phyloP scores from a whole-genome alignment of 2,888 invertebrate species.

The Monopis laevigella region DNA sequence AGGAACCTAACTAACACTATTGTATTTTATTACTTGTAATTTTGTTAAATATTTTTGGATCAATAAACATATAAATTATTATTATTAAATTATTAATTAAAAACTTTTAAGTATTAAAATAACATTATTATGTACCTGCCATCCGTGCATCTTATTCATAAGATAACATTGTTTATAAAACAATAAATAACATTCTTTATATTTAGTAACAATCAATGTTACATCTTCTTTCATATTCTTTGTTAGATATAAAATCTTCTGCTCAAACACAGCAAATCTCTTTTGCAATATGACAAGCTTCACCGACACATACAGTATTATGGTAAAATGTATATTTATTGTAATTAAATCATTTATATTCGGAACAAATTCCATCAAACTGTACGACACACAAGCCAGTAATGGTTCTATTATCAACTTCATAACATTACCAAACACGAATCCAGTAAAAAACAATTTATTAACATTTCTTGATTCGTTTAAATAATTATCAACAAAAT shows the following conservation, averaged over 20 bases:
- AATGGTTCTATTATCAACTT: slow-evolving; percentile 1
- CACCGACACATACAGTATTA: slow-evolving; percentile 1
- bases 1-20: no score
- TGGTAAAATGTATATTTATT: slow-evolving; percentile 5
- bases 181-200: slow-evolving; percentile 1
- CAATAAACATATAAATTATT: no score
- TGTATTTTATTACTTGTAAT: no score
- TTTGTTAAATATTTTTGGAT: no score
- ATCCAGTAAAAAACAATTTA: slow-evolving; percentile 1
- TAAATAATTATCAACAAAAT: not conserved
- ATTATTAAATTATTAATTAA: not conserved
- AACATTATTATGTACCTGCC: slow-evolving; percentile 6
- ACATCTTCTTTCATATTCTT: not conserved
- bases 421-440: slow-evolving; percentile 3
- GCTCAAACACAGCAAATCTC: slow-evolving; percentile 1
- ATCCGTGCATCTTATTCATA: slow-evolving; percentile 4
- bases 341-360: slow-evolving; percentile 6
- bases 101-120: not conserved
- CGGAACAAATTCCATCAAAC: not conserved
- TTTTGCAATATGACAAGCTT: slow-evolving; percentile 1
- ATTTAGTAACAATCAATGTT: not conserved
- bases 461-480: not conserved
- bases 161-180: slow-evolving; percentile 7
- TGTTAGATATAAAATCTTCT: not conserved
- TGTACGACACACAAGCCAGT: not conserved